Conservation (phyloP, 2,113 vertebrate genomes). For the Oceanites oceanicus region DNA sequence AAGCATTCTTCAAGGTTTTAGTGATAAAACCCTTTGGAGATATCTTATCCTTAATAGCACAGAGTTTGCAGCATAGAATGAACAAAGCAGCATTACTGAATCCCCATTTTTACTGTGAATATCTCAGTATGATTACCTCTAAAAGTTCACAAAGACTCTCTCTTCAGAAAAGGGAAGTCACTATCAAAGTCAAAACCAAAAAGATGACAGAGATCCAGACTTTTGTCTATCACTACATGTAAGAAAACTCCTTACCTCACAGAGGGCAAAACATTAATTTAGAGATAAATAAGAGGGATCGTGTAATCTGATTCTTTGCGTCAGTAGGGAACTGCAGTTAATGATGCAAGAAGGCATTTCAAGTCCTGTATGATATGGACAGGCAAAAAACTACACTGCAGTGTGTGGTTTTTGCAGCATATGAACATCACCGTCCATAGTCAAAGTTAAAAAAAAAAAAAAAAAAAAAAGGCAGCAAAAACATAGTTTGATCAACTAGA, state of each 20-base stretch:
- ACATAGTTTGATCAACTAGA: background rate
- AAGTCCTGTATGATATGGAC: background rate
- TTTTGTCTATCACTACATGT: background rate
- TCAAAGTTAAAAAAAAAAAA: background rate
- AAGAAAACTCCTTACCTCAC: background rate
- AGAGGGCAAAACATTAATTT: background rate
- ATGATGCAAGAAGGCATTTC: background rate
- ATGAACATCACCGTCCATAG: background rate
- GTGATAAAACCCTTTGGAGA: constrained; percentile 4
- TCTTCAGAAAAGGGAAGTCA: background rate
- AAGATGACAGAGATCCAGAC: background rate
- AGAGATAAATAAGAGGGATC: background rate
- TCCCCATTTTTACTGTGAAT: background rate
- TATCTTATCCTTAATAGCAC: background rate
- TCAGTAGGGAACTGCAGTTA: background rate
- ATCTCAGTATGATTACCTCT: background rate
- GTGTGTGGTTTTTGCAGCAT: background rate
- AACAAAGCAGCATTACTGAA: background rate
- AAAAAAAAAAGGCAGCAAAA: background rate
- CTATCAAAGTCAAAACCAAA: background rate
- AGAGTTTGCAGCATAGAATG: background rate
- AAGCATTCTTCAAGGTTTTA: background rate
- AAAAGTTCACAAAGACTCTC: background rate
- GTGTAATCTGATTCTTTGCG: background rate
- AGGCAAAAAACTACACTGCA: background rate